These are phyloP conservation scores for Saguinus midas DNA, from an alignment of 2,113 vertebrate species.

Conservation along the genomic window DNA sequence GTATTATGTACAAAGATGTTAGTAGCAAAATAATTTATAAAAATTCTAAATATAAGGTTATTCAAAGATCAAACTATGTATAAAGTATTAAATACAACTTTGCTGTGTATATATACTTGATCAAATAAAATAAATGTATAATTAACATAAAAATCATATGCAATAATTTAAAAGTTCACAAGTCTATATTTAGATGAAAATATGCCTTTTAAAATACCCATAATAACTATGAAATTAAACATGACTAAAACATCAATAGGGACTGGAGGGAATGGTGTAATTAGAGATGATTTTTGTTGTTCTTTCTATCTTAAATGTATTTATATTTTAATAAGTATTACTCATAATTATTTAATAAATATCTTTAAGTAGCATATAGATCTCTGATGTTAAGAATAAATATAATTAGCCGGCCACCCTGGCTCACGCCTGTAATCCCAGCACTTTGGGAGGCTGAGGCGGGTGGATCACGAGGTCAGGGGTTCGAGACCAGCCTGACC, in stretches of 20 bases:
- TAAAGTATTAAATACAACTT: slow-evolving; percentile 1
- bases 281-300: not conserved
- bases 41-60: not conserved
- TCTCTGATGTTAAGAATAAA: not conserved
- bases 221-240: not conserved
- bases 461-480: too few species aligned
- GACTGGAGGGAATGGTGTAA: not conserved
- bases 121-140: slow-evolving; percentile 24
- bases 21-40: slow-evolving; percentile 5
- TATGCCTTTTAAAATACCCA: not conserved
- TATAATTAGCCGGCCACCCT: not conserved
- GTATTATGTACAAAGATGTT: not conserved
- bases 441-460: too few species aligned
- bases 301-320: not conserved
- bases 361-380: not conserved
- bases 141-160: not conserved
- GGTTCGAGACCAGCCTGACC: too few species aligned
- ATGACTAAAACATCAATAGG: not conserved
- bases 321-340: not conserved
- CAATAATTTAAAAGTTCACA: not conserved
- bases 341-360: not conserved
- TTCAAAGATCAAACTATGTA: not conserved
- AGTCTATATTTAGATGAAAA: not conserved
- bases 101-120: not conserved
- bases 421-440: too few species aligned